Evolutionary conservation across 2,113 vertebrate genomes (phyloP), one percentile per base, ranked within the genome.

Genomic region (Psilopogon haemacephalus): DNA sequence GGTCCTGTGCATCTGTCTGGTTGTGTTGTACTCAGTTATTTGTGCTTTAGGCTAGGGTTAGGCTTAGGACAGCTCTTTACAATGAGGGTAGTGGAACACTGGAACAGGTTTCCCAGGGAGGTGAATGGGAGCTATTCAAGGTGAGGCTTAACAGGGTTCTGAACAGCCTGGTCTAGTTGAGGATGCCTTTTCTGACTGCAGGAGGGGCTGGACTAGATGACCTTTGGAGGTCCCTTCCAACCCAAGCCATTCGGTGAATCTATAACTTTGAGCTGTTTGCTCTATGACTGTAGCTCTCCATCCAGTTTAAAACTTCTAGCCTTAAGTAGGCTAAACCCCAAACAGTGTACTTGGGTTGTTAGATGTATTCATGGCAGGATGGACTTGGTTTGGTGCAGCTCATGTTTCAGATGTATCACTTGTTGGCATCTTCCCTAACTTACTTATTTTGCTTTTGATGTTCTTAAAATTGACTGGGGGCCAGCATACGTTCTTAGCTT

Each of bases 331-430:
- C 37, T 35, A 12, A 70, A 13, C 32, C 28, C 28, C 24, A 6
- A 6, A 8, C 6, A 35, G 12, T 5, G 18, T 10, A 2, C 42
- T 78, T 0, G 0, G 15, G 20, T 8, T 63, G 42, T 56, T 74
- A 2, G 23, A 50, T 6, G 2, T 1, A 0, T 21, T 38, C 15
- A 1, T 26, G 26, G 30, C 27, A 35, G 35, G 58, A 23, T 14
- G 37, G 35, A 7, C 20, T 50, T 44, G 64, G 15, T n/a, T 83
- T 67, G 37, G 30, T 67, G 33, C 33, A 74, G 68, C 17, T 83
- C 2, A 0, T 19, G 18, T 50, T 94, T 89, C 14, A 20, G 21
- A 12, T 42, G 46, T 9, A 28, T 60, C 3, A 16, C 8, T 30
- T 60, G 18, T 35, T 60, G 72, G 19, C 17, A 4, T 71, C 68